Evolutionary conservation across 1,140 invertebrate species (phyloP), one percentile per base, ranked within the genome.

Genomic region (Grapholita molesta): DNA sequence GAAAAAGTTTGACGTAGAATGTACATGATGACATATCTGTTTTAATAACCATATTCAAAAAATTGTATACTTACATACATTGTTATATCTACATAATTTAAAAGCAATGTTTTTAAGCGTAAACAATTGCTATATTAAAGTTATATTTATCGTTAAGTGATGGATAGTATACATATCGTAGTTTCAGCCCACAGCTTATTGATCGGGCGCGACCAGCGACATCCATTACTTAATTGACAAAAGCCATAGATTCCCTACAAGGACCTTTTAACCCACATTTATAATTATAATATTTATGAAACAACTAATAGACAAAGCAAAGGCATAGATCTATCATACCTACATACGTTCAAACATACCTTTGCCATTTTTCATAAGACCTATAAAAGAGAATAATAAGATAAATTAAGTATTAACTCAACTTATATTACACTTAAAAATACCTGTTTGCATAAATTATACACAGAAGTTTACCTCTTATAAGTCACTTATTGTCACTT

Each of bases 141-240:
- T 48, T 8, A 48, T 48, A 48, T 48, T 48, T 15, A 48, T 48
- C 4, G 18, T 24, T 38, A 65, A 38, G 23, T 21, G 21, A 35
- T 57, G 28, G 30, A 32, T 55, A 61, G 15, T 11, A 30, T 30
- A 61, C 15, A 21, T 61, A 15, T n/a, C 30, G 5, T 30, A 30
- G 55, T 25, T 61, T 61, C 7, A 30, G 9, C 9, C 42, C 24
- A 28, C 55, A 52, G 38, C n/a, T 8, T 30, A 71, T 68, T 68
- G 72, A 73, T 71, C 68, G 57, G 7, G 23, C 42, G 55, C 67
- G 35, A 25, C 30, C 23, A 12, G 53, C 55, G 66, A 25, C 38
- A 32, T 73, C 71, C 71, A 75, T 76, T 76, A 76, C 68, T 69
- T 76, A 76, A 76, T 76, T 78, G 76, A 38, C 23, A 67, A 75